These are phyloP conservation scores for Brachionus calyciflorus DNA, from an alignment of 1,140 invertebrate genomes.

Conservation along the genomic window DNA sequence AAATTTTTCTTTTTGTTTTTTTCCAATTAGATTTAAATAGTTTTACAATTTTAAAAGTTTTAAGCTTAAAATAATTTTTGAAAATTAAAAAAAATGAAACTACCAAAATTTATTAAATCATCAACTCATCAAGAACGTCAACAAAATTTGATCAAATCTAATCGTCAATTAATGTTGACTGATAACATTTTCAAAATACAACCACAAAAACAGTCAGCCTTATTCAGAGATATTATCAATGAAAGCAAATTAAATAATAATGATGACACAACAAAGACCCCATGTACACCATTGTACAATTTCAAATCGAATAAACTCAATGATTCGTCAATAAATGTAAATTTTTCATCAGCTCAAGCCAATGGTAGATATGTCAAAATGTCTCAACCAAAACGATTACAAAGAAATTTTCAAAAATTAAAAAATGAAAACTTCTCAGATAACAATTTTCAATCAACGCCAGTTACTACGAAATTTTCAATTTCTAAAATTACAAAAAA, in stretches of 20 bases:
- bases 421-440: too few relatives aligned
- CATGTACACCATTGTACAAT: slow-evolving; percentile 23
- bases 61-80: not conserved
- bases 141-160: not conserved
- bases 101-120: slow-evolving; percentile 30
- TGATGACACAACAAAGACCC: not conserved
- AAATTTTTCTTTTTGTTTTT: too few relatives aligned
- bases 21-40: not conserved
- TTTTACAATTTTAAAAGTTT: not conserved
- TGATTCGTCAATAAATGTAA: not conserved
- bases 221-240: slow-evolving; percentile 13
- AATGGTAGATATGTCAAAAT: slow-evolving; percentile 17
- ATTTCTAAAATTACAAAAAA: slow-evolving; percentile 23
- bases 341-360: not conserved
- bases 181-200: slow-evolving; percentile 28
- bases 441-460: too few relatives aligned
- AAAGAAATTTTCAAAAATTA: not conserved
- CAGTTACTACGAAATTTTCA: not conserved
- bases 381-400: slow-evolving; percentile 38
- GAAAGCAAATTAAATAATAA: not conserved
- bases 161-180: not conserved
- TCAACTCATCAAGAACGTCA: slow-evolving; percentile 40
- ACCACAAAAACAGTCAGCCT: not conserved
- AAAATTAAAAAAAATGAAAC: slow-evolving; percentile 44
- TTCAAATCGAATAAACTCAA: slow-evolving; percentile 9